These are phyloP conservation scores for Crypturellus undulatus DNA, from an alignment of 2,113 vertebrate species.

Conservation along the genomic window DNA sequence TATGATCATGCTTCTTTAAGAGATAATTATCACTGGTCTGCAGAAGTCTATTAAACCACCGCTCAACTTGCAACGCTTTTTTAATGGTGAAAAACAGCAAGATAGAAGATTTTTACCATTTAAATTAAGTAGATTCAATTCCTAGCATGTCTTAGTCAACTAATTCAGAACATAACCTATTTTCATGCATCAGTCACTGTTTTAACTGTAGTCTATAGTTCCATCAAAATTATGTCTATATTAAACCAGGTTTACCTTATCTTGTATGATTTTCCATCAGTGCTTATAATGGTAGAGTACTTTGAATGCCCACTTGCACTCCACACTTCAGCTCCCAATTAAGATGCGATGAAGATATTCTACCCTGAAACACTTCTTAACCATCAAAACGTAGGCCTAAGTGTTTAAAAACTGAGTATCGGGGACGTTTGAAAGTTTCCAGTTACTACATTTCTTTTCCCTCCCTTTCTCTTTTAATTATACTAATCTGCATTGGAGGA, in stretches of 20 bases:
- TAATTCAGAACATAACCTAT: neutral
- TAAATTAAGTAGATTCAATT: neutral
- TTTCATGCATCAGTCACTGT: neutral
- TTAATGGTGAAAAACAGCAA: neutral
- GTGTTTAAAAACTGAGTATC: neutral
- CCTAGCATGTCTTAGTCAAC: neutral
- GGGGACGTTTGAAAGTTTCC: neutral
- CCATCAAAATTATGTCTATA: neutral
- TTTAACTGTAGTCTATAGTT: neutral
- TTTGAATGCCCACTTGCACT: neutral
- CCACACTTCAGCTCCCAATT: neutral
- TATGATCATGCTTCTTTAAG: fast-evolving
- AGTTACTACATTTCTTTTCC: neutral
- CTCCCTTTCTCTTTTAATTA: neutral
- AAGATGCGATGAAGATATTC: neutral
- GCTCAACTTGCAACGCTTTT: no score
- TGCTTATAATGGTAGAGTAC: neutral
- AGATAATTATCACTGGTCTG: neutral
- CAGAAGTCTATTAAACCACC: neutral
- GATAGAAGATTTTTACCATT: neutral
- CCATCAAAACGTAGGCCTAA: neutral
- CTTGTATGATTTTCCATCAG: neutral
- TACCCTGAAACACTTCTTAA: neutral
- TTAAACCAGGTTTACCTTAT: neutral
- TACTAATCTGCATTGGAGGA: neutral